These are phyloP conservation scores for Pampus argenteus DNA, from an alignment of 2,797 vertebrate species.

Conservation along the genomic window DNA sequence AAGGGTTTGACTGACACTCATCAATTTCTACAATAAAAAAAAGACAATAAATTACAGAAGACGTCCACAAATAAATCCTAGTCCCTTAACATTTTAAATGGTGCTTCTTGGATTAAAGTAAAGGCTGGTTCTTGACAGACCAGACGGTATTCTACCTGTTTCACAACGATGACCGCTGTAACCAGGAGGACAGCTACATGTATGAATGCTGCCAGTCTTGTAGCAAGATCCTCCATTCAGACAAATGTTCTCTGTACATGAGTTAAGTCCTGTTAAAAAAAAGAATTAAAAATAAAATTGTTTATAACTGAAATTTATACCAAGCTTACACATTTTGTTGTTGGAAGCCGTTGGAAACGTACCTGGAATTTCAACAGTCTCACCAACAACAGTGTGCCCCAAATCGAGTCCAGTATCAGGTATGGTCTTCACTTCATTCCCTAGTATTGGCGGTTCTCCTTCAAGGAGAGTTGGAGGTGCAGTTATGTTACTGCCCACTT, in stretches of 20 bases:
- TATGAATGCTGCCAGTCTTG: constrained; percentile 82
- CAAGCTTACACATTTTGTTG: not conserved
- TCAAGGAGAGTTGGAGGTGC: constrained; percentile 21
- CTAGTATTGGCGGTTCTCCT: constrained; percentile 30
- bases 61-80: not conserved
- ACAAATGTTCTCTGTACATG: constrained; percentile 89
- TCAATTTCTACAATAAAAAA: constrained; percentile 88
- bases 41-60: constrained; percentile 15
- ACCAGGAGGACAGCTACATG: constrained; percentile 93
- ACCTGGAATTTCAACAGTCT: constrained; percentile 84
- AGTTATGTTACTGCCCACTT: constrained; percentile 24
- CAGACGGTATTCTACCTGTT: constrained; percentile 84
- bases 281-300: not conserved
- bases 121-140: not conserved
- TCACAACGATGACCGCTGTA: constrained; percentile 93
- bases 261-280: constrained; percentile 84
- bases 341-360: constrained; percentile 27
- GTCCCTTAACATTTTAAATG: not conserved
- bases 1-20: constrained; percentile 96
- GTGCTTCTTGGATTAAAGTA: not conserved
- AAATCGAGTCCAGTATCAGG: constrained; percentile 48
- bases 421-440: constrained; percentile 29
- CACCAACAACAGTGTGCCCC: constrained; percentile 71
- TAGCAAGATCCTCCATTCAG: constrained; percentile 93
- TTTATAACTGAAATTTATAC: not conserved